These are phyloP conservation scores for Haemorhous mexicanus DNA, from an alignment of 2,113 vertebrate species.

Conservation along the genomic window DNA sequence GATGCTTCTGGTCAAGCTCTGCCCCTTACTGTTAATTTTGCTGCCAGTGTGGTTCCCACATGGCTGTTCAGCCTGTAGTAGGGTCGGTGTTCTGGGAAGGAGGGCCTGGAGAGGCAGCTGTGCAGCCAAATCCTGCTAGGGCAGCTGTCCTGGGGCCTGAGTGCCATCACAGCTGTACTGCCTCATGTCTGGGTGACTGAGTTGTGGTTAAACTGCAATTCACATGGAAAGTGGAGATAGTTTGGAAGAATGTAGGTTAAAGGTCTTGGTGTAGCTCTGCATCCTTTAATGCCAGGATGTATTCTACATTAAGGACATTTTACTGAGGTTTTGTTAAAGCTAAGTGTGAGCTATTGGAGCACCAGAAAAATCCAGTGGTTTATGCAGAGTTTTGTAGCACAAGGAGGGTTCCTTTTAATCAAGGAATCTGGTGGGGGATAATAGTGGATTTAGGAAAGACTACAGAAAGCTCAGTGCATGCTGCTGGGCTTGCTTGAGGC, in stretches of 20 bases:
- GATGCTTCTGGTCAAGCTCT: background rate
- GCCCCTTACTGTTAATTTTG: background rate
- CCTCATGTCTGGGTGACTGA: accelerated
- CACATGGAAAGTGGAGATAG: background rate
- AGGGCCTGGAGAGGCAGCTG: background rate
- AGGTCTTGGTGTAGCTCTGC: background rate
- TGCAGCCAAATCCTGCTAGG: background rate
- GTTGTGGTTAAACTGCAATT: background rate
- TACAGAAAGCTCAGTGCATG: background rate
- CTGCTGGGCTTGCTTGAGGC: background rate
- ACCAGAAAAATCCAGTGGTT: background rate
- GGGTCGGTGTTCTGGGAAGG: background rate
- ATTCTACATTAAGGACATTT: background rate
- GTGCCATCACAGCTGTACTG: background rate
- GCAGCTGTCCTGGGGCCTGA: background rate
- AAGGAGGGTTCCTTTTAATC: background rate
- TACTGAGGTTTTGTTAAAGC: background rate
- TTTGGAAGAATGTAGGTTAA: background rate
- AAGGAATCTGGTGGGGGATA: background rate
- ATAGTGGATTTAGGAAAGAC: background rate
- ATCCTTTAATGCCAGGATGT: background rate
- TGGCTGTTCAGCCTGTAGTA: background rate
- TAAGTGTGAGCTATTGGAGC: background rate
- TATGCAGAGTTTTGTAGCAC: background rate
- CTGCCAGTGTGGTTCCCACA: background rate